Evolutionary conservation across 2,888 invertebrate species (phyloP).

Genomic region (Epiblema foenella): DNA sequence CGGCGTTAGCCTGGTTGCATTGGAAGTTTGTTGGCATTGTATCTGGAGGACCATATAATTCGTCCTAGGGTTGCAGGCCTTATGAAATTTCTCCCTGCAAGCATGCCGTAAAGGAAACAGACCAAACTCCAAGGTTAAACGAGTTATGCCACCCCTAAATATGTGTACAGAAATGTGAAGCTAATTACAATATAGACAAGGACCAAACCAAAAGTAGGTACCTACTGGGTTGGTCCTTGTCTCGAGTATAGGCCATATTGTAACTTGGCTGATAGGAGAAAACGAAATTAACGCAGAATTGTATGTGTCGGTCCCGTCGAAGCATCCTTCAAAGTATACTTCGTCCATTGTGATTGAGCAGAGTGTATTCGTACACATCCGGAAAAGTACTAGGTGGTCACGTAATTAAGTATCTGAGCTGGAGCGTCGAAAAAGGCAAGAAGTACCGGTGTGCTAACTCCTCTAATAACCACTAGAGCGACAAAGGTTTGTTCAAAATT

Average conservation of each 20-base stretch:
- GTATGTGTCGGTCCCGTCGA: slow-evolving; percentile 95
- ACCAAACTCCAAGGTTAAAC: slow-evolving; percentile 86
- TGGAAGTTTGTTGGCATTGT: slow-evolving; percentile 94
- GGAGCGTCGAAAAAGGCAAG: slow-evolving; percentile 91
- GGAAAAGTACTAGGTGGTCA: slow-evolving; percentile 92
- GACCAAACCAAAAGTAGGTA: slow-evolving; percentile 90
- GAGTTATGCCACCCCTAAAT: slow-evolving; percentile 91
- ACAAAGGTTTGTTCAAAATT: slow-evolving; percentile 94
- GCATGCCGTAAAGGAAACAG: slow-evolving; percentile 94
- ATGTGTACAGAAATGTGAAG: slow-evolving; percentile 88
- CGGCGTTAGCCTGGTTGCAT: slow-evolving; percentile 92
- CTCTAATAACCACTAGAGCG: slow-evolving; percentile 97
- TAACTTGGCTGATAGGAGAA: slow-evolving; percentile 86
- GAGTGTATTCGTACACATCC: slow-evolving; percentile 87
- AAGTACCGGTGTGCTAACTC: slow-evolving; percentile 96
- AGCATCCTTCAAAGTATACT: slow-evolving; percentile 94
- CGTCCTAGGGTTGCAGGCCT: slow-evolving; percentile 93
- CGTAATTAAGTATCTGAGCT: slow-evolving; percentile 93
- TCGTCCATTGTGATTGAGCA: slow-evolving; percentile 92
- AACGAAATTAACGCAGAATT: slow-evolving; percentile 92
- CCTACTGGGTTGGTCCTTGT: too few species aligned
- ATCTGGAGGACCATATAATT: slow-evolving; percentile 92
- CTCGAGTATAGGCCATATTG: too few species aligned
- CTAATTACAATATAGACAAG: slow-evolving; percentile 88
- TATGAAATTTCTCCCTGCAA: slow-evolving; percentile 95